A percentile compares a stretch with the other conserved stretches of the same genome.
Conservation (phyloP, 2,113 vertebrate genomes). For the Melanostigma gelatinosum region DNA sequence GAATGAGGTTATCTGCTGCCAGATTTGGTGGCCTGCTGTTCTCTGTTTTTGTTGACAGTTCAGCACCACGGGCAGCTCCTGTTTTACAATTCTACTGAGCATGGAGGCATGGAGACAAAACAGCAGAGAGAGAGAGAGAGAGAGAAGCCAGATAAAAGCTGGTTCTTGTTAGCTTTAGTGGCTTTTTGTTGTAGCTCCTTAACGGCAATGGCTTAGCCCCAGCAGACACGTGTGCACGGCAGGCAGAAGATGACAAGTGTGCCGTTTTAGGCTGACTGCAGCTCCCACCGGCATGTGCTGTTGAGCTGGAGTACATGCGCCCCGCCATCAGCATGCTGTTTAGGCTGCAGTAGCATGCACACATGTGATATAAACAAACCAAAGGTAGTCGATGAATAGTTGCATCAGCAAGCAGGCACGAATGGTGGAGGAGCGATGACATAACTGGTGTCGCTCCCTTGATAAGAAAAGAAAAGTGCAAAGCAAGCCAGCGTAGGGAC, state of each 20-base stretch:
- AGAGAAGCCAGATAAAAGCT: not conserved
- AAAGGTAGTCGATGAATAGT: conserved; percentile 54
- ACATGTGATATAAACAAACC: conserved; percentile 61
- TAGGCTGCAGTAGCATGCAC: conserved; percentile 51
- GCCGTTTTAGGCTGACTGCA: conserved; percentile 7
- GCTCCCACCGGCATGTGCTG: conserved; percentile 32
- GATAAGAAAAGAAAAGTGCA: conserved; percentile 68
- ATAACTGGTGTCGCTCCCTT: conserved; percentile 76
- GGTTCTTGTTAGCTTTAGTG: not conserved
- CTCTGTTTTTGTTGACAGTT: conserved; percentile 45
- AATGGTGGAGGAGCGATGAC: conserved; percentile 72
- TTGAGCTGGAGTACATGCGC: not conserved
- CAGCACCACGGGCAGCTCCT: conserved; percentile 49
- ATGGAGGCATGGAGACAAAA: not conserved
- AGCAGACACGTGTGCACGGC: conserved; percentile 36
- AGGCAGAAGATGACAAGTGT: conserved; percentile 22
- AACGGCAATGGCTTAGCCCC: conserved; percentile 1
- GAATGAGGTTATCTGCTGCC: conserved; percentile 15
- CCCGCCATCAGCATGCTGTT: conserved; percentile 15
- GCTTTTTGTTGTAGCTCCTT: not conserved
- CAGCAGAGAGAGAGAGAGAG: too few relatives aligned
- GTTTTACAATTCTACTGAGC: not conserved
- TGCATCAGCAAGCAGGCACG: conserved; percentile 53
- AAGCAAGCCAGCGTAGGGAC: conserved; percentile 62
- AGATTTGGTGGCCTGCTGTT: not conserved